A percentile compares a stretch with the other conserved stretches of the same genome.
phyloP scores from a whole-genome alignment of 1,140 invertebrate genomes.

The Lepidurus packardi region DNA sequence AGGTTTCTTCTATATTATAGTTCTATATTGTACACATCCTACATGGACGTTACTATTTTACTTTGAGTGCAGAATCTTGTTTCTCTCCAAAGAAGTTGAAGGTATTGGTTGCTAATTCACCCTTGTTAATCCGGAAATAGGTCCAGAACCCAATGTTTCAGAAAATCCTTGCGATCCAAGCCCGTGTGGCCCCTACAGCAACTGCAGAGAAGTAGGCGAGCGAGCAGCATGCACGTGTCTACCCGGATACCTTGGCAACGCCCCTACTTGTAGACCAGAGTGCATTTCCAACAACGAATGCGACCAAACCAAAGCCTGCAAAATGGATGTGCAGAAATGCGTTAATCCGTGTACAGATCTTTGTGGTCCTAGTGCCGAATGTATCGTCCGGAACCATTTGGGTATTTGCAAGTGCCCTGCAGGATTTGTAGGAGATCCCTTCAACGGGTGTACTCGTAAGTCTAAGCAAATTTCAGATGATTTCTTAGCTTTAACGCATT shows the following conservation, averaged over 20 bases:
- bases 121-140: not conserved
- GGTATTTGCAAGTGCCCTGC: slow-evolving; percentile 61
- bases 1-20: no score
- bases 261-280: slow-evolving; percentile 57
- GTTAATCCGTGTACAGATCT: slow-evolving; percentile 57
- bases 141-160: not conserved
- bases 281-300: slow-evolving; percentile 71
- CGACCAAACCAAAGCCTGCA: slow-evolving; percentile 59
- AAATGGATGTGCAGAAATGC: slow-evolving; percentile 66
- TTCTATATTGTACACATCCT: no score
- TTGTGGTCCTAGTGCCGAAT: slow-evolving; percentile 68
- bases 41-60: no score
- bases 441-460: not conserved
- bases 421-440: slow-evolving; percentile 62
- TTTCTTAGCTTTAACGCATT: no score
- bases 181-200: slow-evolving; percentile 66
- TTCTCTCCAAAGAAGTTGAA: no score
- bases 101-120: no score
- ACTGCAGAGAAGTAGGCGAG: slow-evolving; percentile 52
- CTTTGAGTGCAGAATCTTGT: no score
- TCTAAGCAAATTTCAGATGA: no score
- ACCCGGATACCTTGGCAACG: slow-evolving; percentile 55
- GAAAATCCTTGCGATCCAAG: slow-evolving; percentile 60
- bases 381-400: slow-evolving; percentile 65
- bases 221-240: slow-evolving; percentile 58